These are phyloP conservation scores for Formica exsecta DNA, from an alignment of 1,140 invertebrate genomes.

Conservation along the genomic window DNA sequence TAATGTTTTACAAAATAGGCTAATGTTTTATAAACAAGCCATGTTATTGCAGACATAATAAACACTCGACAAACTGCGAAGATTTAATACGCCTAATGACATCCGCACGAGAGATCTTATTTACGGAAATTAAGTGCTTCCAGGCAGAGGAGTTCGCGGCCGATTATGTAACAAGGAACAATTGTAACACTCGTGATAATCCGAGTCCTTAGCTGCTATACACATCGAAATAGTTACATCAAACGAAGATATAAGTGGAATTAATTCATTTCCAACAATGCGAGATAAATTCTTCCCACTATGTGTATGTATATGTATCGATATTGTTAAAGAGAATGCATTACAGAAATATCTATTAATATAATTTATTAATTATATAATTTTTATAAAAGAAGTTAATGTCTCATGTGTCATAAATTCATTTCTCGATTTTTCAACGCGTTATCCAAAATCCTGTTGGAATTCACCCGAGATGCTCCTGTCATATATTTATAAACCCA, in stretches of 20 bases:
- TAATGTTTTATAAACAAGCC: constrained; percentile 10
- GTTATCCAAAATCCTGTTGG: not conserved
- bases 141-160: constrained; percentile 48
- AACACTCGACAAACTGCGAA: constrained; percentile 52
- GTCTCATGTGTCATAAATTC: not conserved
- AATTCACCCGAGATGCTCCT: not conserved
- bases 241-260: constrained; percentile 1
- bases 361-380: not conserved
- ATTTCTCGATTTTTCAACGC: not conserved
- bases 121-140: constrained; percentile 59
- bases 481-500: not conserved
- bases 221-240: not conserved
- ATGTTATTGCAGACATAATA: constrained; percentile 43
- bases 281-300: not conserved
- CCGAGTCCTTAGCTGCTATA: constrained; percentile 30
- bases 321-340: not conserved
- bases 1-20: not conserved
- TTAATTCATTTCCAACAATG: constrained; percentile 19
- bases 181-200: constrained; percentile 60
- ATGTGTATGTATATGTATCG: too few relatives aligned
- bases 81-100: constrained; percentile 52
- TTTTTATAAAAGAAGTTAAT: not conserved
- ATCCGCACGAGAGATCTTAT: constrained; percentile 51
- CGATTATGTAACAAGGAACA: constrained; percentile 58
- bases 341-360: not conserved